Evolutionary conservation across 2,888 invertebrate species (phyloP).

Genomic region (Dynastes grantii): DNA sequence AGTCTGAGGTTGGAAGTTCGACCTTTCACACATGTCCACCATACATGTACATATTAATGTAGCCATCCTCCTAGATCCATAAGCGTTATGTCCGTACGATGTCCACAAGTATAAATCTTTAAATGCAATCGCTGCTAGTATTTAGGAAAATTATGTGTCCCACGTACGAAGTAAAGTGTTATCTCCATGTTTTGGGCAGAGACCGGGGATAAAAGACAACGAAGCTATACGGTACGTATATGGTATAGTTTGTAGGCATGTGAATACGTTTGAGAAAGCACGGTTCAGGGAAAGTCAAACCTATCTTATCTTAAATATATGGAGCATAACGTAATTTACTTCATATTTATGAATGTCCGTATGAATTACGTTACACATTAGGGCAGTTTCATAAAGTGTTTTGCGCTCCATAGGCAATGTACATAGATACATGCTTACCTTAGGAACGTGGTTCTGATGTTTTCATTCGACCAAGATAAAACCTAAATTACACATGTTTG

Average conservation of each 20-base stretch:
- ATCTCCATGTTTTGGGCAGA: conserved; percentile 19
- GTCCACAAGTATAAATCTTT: background rate
- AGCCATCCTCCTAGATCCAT: background rate
- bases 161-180: conserved; percentile 16
- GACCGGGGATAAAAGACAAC: conserved; percentile 24
- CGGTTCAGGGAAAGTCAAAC: conserved; percentile 19
- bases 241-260: background rate
- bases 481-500: conserved; percentile 15
- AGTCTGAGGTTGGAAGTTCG: conserved; percentile 6
- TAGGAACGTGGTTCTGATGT: conserved; percentile 8
- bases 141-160: conserved; percentile 11
- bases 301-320: conserved; percentile 36
- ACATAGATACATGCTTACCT: background rate
- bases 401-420: conserved; percentile 15
- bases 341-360: conserved; percentile 33
- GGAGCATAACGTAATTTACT: conserved; percentile 39
- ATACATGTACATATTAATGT: background rate
- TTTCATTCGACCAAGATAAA: conserved; percentile 18
- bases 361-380: conserved; percentile 19
- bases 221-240: conserved; percentile 4
- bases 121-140: background rate
- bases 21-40: background rate
- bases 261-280: background rate
- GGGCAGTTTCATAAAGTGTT: conserved; percentile 13
- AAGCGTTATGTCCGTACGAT: background rate